These are phyloP conservation scores for Hypsibius dujardini DNA, from an alignment of 1,140 invertebrate species.

Conservation along the genomic window DNA sequence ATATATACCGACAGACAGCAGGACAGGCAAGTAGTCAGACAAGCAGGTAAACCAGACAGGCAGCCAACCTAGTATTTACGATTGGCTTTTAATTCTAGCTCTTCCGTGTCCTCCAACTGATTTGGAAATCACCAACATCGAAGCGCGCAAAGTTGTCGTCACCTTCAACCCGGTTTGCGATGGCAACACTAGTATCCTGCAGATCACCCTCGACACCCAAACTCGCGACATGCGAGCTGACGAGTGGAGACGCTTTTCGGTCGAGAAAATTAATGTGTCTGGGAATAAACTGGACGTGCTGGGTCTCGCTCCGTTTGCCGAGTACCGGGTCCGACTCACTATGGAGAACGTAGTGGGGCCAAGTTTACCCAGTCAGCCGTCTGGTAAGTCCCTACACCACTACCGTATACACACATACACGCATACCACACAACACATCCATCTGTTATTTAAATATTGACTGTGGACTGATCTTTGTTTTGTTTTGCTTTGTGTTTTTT, in stretches of 20 bases:
- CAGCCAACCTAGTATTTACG: too few relatives aligned
- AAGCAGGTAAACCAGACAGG: too few relatives aligned
- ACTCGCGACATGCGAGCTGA: conserved; percentile 3
- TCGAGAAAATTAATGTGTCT: conserved; percentile 22
- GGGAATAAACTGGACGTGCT: conserved; percentile 26
- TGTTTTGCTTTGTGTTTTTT: not conserved
- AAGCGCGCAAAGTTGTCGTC: conserved; percentile 76
- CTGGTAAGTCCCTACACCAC: too few relatives aligned
- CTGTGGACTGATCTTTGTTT: too few relatives aligned
- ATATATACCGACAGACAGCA: too few relatives aligned
- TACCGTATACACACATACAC: too few relatives aligned
- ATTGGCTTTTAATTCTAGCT: conserved; percentile 40
- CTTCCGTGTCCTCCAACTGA: conserved; percentile 69
- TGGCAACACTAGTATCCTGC: conserved; percentile 81
- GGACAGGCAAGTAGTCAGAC: too few relatives aligned
- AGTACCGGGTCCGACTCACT: conserved; percentile 68
- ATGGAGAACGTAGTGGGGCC: conserved; percentile 86
- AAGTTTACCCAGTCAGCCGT: conserved; percentile 67
- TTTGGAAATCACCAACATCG: conserved; percentile 79
- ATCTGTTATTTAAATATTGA: too few relatives aligned
- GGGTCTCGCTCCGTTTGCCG: conserved; percentile 73
- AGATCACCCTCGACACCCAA: conserved; percentile 1
- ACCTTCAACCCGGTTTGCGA: conserved; percentile 95
- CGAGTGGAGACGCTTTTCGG: not conserved
- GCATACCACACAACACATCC: too few relatives aligned